A percentile compares a stretch with the other conserved stretches of the same genome.
These are phyloP conservation scores for Ceratosolen solmsi DNA, from an alignment of 1,140 invertebrate genomes.

Conservation along the genomic window DNA sequence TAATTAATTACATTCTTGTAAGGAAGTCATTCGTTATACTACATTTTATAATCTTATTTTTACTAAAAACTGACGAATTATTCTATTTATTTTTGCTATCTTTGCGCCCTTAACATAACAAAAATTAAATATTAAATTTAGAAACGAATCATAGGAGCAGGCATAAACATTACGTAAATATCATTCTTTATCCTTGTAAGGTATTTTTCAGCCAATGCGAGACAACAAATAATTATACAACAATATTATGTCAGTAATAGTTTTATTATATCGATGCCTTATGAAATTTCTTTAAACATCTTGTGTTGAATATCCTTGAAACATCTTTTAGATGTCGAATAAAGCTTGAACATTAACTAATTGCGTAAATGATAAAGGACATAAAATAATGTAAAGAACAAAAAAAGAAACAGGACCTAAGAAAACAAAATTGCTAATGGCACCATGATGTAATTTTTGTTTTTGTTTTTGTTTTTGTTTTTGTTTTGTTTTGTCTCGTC, in stretches of 20 bases:
- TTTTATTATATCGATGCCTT: too few species aligned
- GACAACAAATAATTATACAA: background rate
- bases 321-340: background rate
- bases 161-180: background rate
- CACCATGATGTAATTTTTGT: constrained; percentile 44
- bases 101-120: constrained; percentile 7
- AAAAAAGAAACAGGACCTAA: background rate
- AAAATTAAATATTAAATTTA: background rate
- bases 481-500: too few species aligned
- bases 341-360: background rate
- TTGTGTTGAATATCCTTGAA: too few species aligned
- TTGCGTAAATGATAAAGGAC: background rate
- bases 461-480: too few species aligned
- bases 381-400: background rate
- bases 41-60: constrained; percentile 47
- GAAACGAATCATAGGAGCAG: background rate
- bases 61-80: constrained; percentile 48
- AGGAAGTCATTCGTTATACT: constrained; percentile 35
- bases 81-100: constrained; percentile 14
- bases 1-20: constrained; percentile 48
- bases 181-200: background rate
- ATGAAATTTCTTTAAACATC: too few species aligned
- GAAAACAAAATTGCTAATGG: constrained; percentile 35
- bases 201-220: too few species aligned
- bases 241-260: background rate